Conservation (phyloP, 2,797 vertebrate species). For the Novumbra hubbsi region DNA sequence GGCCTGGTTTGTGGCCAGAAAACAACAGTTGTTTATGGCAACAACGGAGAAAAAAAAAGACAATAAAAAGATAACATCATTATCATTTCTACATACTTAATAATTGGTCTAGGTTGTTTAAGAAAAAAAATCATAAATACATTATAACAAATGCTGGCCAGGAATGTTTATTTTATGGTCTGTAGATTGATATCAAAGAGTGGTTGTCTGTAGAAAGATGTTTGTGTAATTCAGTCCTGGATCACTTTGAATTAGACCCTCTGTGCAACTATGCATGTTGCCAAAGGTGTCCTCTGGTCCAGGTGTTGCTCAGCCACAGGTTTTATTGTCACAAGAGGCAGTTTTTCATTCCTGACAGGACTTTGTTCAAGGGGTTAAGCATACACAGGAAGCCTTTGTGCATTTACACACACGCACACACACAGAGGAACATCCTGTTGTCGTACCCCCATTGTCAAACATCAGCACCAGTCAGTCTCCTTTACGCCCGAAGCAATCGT, state of each 20-base stretch:
- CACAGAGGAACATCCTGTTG: slow-evolving; percentile 24
- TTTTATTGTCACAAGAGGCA: slow-evolving; percentile 57
- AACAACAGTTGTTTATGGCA: no score
- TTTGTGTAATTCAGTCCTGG: slow-evolving; percentile 43
- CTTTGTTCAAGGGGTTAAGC: slow-evolving; percentile 29
- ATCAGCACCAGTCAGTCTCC: slow-evolving; percentile 12
- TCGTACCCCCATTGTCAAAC: neutral
- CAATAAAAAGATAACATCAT: no score
- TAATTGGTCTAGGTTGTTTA: no score
- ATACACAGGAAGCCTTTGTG: slow-evolving; percentile 5
- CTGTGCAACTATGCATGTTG: slow-evolving; percentile 41
- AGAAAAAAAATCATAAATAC: neutral
- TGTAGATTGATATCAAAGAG: slow-evolving; percentile 46
- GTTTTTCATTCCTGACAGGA: slow-evolving; percentile 42
- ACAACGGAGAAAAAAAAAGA: no score
- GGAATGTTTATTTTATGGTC: slow-evolving; percentile 51
- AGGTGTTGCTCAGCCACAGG: slow-evolving; percentile 35
- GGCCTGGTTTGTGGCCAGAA: no score
- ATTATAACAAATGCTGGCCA: slow-evolving; percentile 1
- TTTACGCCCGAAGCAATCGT: neutral
- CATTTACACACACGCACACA: slow-evolving; percentile 22
- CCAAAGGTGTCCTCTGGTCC: slow-evolving; percentile 47
- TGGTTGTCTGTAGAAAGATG: slow-evolving; percentile 57
- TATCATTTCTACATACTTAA: no score
- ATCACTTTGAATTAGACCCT: slow-evolving; percentile 52